Percentiles rank a stretch among this genome's conserved stretches.
phyloP scores from a whole-genome alignment of 2,888 invertebrate genomes.

The Blastobasis adustella region DNA sequence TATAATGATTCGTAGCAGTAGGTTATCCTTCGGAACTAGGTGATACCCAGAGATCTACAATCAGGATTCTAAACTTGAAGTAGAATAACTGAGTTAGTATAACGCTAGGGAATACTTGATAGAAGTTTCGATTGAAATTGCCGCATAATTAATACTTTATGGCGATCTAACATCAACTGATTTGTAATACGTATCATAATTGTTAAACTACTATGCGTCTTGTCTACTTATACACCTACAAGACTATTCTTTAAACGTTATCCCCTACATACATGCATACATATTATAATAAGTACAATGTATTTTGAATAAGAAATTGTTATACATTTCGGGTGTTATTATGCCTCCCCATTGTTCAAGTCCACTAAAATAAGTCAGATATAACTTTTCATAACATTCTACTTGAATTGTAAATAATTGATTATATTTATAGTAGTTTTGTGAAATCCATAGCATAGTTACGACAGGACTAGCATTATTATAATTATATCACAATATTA shows the following conservation, averaged over 20 bases:
- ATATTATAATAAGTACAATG: slow-evolving; percentile 4
- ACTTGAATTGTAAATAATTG: slow-evolving; percentile 42
- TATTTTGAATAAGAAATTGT: slow-evolving; percentile 1
- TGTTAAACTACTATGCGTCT: too few relatives aligned
- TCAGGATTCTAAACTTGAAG: too few relatives aligned
- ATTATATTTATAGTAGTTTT: slow-evolving; percentile 33
- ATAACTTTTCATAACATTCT: slow-evolving; percentile 1
- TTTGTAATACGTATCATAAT: too few relatives aligned
- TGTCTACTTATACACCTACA: too few relatives aligned
- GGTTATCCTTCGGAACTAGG: too few relatives aligned
- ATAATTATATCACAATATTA: background rate
- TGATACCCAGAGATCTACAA: too few relatives aligned
- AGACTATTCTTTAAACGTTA: too few relatives aligned
- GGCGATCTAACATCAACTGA: too few relatives aligned
- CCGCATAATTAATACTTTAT: too few relatives aligned
- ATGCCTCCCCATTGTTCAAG: slow-evolving; percentile 36
- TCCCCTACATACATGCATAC: background rate
- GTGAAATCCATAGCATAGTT: slow-evolving; percentile 42
- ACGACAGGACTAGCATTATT: slow-evolving; percentile 10
- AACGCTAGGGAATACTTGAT: too few relatives aligned
- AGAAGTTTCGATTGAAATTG: too few relatives aligned
- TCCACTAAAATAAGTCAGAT: slow-evolving; percentile 48
- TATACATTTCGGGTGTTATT: slow-evolving; percentile 20
- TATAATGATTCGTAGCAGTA: slow-evolving; percentile 16
- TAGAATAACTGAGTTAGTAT: too few relatives aligned